Evolutionary conservation across 2,797 vertebrate genomes (phyloP).

Genomic region (Lutjanus campechanus): DNA sequence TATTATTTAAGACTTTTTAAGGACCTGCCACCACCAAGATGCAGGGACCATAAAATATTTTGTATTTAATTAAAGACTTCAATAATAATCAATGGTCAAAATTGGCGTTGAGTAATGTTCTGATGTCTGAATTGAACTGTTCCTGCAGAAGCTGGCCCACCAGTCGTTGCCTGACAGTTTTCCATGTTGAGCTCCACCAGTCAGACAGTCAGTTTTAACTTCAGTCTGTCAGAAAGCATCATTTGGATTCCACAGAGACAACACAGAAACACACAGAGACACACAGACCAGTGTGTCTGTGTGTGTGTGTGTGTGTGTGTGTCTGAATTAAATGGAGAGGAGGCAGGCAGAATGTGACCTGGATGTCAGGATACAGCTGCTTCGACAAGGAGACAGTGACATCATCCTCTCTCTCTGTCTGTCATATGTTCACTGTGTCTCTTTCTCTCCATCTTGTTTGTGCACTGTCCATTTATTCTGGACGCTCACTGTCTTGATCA

Average conservation of each 20-base stretch:
- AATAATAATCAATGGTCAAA: not conserved
- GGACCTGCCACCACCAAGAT: too few relatives aligned
- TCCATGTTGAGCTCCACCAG: not conserved
- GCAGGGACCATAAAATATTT: not conserved
- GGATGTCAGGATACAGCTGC: conserved; percentile 38
- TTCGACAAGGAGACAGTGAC: conserved; percentile 34
- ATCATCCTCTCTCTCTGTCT: conserved; percentile 18
- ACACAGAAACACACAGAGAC: not conserved
- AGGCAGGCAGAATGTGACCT: conserved; percentile 19
- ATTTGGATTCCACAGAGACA: conserved; percentile 14
- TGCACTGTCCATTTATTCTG: conserved; percentile 18
- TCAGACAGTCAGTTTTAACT: not conserved
- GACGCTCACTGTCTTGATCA: not conserved
- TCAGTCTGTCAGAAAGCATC: conserved; percentile 16
- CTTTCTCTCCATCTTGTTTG: conserved; percentile 4
- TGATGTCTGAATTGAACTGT: not conserved
- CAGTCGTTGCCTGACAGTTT: not conserved
- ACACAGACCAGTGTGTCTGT: not conserved
- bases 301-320: conserved; percentile 4
- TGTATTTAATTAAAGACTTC: not conserved
- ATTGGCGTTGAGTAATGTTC: not conserved
- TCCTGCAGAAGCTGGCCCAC: not conserved
- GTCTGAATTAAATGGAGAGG: not conserved
- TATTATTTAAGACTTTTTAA: too few relatives aligned
- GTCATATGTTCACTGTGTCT: not conserved